Conservation (phyloP, 1,140 invertebrate species). For the Chrysomallon squamiferum region DNA sequence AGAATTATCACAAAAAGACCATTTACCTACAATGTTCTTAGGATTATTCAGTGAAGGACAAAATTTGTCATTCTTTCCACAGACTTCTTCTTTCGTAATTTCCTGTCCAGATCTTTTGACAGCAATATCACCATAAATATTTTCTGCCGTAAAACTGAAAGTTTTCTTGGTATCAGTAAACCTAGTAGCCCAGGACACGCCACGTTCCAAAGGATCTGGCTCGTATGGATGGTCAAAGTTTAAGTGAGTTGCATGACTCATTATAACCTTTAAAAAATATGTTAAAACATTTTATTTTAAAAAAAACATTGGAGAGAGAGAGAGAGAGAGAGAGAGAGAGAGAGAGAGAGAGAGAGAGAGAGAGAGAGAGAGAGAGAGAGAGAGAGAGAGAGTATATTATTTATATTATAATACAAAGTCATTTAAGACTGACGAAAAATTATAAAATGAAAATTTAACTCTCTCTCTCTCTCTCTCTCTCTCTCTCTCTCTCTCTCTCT, state of each 20-base stretch:
- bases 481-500: too few species aligned
- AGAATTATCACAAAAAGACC: not conserved
- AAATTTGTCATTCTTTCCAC: constrained; percentile 18
- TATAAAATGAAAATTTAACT: too few species aligned
- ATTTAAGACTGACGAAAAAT: too few species aligned
- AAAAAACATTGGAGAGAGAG: not conserved
- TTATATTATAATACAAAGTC: not conserved
- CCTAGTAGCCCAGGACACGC: constrained; percentile 50
- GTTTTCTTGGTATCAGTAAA: constrained; percentile 30
- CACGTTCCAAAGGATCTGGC: constrained; percentile 51
- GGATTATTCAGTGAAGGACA: constrained; percentile 31
- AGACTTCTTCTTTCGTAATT: constrained; percentile 22
- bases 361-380: not conserved
- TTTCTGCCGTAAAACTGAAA: constrained; percentile 36
- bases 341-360: not conserved
- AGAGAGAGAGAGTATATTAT: not conserved
- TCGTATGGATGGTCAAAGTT: constrained; percentile 58
- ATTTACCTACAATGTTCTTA: constrained; percentile 47
- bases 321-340: not conserved
- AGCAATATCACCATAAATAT: constrained; percentile 44
- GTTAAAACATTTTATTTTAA: not conserved
- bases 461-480: too few species aligned
- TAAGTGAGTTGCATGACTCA: constrained; percentile 51
- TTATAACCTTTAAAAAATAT: constrained; percentile 40
- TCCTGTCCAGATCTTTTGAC: constrained; percentile 25